Evolutionary conservation across 1,140 invertebrate genomes (phyloP).

Genomic region (Aphelenchoides avenae): DNA sequence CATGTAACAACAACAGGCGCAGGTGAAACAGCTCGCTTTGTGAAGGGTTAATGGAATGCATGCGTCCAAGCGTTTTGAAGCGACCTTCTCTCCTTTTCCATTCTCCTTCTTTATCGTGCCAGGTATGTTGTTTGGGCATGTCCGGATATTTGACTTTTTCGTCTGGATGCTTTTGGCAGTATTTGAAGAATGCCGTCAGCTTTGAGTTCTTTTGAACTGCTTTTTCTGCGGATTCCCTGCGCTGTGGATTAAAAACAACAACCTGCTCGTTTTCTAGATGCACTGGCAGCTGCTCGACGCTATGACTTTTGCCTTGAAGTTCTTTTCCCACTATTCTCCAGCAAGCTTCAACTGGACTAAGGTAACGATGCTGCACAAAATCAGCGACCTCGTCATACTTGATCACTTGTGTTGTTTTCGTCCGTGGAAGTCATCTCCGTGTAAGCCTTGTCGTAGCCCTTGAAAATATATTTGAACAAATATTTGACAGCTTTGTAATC

Average conservation of each 20-base stretch:
- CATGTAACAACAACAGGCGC: constrained; percentile 18
- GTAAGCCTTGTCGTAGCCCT: constrained; percentile 14
- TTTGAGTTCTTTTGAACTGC: constrained; percentile 23
- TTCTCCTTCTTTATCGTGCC: constrained; percentile 16
- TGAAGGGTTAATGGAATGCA: constrained; percentile 13
- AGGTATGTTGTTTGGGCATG: too few relatives aligned
- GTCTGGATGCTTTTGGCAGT: not conserved
- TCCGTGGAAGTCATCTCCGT: constrained; percentile 3
- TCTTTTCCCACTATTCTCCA: constrained; percentile 23
- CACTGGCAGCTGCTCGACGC: not conserved
- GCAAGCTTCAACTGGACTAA: constrained; percentile 24
- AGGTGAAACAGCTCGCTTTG: constrained; percentile 18
- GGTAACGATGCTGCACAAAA: constrained; percentile 15
- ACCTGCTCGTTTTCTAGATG: constrained; percentile 29
- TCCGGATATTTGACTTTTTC: constrained; percentile 1
- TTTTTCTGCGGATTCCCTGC: too few relatives aligned
- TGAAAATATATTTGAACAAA: constrained; percentile 26
- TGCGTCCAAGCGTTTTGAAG: constrained; percentile 14
- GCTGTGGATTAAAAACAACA: constrained; percentile 14
- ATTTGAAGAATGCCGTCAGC: constrained; percentile 1
- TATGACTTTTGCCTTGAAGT: constrained; percentile 19
- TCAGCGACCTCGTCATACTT: constrained; percentile 16
- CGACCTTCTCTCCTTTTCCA: constrained; percentile 20
- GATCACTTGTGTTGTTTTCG: constrained; percentile 8
- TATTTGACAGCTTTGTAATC: constrained; percentile 22